These are phyloP conservation scores for Acronicta aceris DNA, from an alignment of 2,888 invertebrate species.

Conservation along the genomic window DNA sequence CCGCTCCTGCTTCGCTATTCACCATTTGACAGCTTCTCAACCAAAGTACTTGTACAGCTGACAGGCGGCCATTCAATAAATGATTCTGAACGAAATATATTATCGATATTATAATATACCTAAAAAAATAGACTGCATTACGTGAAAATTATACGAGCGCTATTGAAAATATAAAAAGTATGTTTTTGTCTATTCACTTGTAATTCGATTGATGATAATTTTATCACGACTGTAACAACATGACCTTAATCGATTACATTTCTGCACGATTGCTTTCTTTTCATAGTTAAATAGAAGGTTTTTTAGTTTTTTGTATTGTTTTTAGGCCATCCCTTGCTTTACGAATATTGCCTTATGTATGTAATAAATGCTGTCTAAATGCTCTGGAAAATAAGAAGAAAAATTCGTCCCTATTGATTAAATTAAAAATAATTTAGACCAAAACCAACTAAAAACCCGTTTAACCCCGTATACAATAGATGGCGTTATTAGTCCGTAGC, in stretches of 20 bases:
- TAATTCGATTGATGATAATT: slow-evolving; percentile 18
- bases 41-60: slow-evolving; percentile 71
- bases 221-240: slow-evolving; percentile 27
- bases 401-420: too few species aligned
- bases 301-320: slow-evolving; percentile 4
- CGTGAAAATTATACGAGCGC: slow-evolving; percentile 2
- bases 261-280: slow-evolving; percentile 38
- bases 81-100: slow-evolving; percentile 62
- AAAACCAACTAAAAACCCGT: background rate
- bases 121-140: slow-evolving; percentile 12
- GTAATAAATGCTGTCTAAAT: too few species aligned
- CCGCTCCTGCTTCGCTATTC: slow-evolving; percentile 82
- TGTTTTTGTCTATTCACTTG: background rate
- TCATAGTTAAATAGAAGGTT: slow-evolving; percentile 10
- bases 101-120: slow-evolving; percentile 7
- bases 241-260: slow-evolving; percentile 46
- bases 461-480: slow-evolving; percentile 17
- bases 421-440: too few species aligned
- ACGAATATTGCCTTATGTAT: too few species aligned
- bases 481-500: slow-evolving; percentile 29
- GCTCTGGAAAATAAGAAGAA: too few species aligned
- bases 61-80: slow-evolving; percentile 68
- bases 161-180: slow-evolving; percentile 10
- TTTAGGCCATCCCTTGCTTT: too few species aligned
- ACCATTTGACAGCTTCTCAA: slow-evolving; percentile 72